phyloP scores from a whole-genome alignment of 2,888 invertebrate genomes.

The Homarus gammarus region DNA sequence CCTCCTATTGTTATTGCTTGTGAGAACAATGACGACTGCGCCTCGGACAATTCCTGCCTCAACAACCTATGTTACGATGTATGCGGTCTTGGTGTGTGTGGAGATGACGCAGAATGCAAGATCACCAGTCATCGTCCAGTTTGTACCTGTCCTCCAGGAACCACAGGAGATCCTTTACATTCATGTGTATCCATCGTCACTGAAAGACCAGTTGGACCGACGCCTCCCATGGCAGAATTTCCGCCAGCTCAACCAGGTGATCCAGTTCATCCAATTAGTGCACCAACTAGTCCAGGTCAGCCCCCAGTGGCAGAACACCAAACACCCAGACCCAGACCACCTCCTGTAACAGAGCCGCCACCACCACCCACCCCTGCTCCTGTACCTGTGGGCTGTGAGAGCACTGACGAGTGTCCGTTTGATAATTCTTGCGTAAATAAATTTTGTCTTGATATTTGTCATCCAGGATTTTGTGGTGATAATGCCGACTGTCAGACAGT shows the following conservation, averaged over 20 bases:
- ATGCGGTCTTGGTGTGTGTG: slow-evolving; percentile 81
- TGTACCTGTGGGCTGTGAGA: slow-evolving; percentile 67
- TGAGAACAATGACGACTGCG: slow-evolving; percentile 78
- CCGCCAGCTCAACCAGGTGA: not conserved
- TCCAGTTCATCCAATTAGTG: slow-evolving; percentile 39
- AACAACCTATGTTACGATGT: slow-evolving; percentile 64
- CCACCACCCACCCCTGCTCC: slow-evolving; percentile 75
- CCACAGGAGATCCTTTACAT: slow-evolving; percentile 87
- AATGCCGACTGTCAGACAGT: slow-evolving; percentile 90
- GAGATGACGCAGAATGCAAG: slow-evolving; percentile 83
- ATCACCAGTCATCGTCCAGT: slow-evolving; percentile 86
- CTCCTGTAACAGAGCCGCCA: slow-evolving; percentile 61
- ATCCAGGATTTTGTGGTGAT: slow-evolving; percentile 89
- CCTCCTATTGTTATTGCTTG: slow-evolving; percentile 81
- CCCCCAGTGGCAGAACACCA: slow-evolving; percentile 43
- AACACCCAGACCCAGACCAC: slow-evolving; percentile 35
- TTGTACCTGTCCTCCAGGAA: slow-evolving; percentile 88
- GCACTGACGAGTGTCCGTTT: slow-evolving; percentile 61
- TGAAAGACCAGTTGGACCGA: slow-evolving; percentile 32
- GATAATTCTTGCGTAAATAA: slow-evolving; percentile 73
- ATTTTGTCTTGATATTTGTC: slow-evolving; percentile 69
- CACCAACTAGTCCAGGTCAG: slow-evolving; percentile 18
- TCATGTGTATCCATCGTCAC: slow-evolving; percentile 44
- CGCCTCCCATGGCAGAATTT: slow-evolving; percentile 16
- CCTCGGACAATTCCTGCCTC: slow-evolving; percentile 66